phyloP scores from a whole-genome alignment of 2,888 invertebrate genomes.

The Strigamia crassipes region DNA sequence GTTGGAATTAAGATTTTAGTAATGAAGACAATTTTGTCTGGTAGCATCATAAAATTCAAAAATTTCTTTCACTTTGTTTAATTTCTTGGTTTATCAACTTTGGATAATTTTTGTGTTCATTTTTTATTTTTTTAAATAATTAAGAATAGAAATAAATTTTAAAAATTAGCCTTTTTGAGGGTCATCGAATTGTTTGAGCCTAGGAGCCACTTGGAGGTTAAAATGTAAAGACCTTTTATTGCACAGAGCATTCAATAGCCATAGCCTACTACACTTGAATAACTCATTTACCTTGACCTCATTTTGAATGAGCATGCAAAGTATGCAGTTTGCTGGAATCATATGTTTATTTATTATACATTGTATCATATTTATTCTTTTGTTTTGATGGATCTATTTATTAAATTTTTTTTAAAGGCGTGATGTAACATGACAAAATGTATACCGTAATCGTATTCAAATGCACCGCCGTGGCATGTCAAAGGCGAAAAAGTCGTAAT shows the following conservation, averaged over 20 bases:
- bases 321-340: background rate
- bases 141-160: background rate
- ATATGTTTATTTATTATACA: background rate
- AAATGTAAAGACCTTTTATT: background rate
- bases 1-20: too few relatives aligned
- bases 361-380: background rate
- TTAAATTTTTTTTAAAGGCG: background rate
- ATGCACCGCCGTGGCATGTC: background rate
- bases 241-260: background rate
- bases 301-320: background rate
- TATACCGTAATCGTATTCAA: background rate
- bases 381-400: background rate
- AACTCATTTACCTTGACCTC: background rate
- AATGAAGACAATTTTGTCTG: too few relatives aligned
- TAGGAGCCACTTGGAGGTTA: too few relatives aligned
- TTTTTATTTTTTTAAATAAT: too few relatives aligned
- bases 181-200: background rate
- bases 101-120: too few relatives aligned
- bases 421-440: background rate
- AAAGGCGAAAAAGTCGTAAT: background rate
- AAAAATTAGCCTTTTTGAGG: background rate
- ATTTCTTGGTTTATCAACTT: too few relatives aligned
- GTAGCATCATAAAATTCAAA: too few relatives aligned
- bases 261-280: constrained; percentile 5
- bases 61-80: too few relatives aligned